Evolutionary conservation across 2,113 vertebrate species (phyloP), one percentile per base, ranked within the genome.

Genomic region (Melanocharis versteri): DNA sequence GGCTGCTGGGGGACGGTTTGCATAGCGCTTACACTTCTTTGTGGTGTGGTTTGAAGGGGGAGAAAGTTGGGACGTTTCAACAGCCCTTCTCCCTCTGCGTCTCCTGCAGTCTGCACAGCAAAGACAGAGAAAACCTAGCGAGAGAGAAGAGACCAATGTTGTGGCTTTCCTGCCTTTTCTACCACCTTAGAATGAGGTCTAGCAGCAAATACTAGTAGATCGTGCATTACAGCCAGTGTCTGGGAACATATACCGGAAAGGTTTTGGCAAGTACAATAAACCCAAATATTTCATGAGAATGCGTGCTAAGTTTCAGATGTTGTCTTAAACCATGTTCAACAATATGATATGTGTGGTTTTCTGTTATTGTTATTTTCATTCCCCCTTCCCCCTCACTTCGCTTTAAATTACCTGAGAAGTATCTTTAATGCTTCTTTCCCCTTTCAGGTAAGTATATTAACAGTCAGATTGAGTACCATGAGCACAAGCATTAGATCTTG

Each of bases 361-460:
- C 20, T 80, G 13, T 3, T 65, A 60, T 48, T 78, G 16, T 51
- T 78, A 56, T 48, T 77, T 89, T 78, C 42, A 37, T 27, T 19
- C 10, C 9, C 39, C 8, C 4, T 50, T 11, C 10, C 2, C 6
- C 10, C 28, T 11, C 4, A 2, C 2, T 22, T 12, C 2, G 26
- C 50, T 84, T 54, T 24, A 64, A 87, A 87, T 60, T 71, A 85
- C 53, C 33, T 81, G 61, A 90, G 15, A 69, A 72, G 14, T 79
- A 39, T 30, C 73, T 90, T 86, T 81, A 90, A 96, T 66, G 16
- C 16, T 50, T 64, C 27, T 94, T 87, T 93, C 60, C 78, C 56
- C 26, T 87, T 83, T 60, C 95, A 95, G 93, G 57, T 96, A 83
- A 77, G 83, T 26, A 42, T 73, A 81, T 83, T 84, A 94, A 72